Evolutionary conservation across 1,140 invertebrate species (phyloP), one percentile per base, ranked within the genome.

Genomic region (Sarcophaga bullata): DNA sequence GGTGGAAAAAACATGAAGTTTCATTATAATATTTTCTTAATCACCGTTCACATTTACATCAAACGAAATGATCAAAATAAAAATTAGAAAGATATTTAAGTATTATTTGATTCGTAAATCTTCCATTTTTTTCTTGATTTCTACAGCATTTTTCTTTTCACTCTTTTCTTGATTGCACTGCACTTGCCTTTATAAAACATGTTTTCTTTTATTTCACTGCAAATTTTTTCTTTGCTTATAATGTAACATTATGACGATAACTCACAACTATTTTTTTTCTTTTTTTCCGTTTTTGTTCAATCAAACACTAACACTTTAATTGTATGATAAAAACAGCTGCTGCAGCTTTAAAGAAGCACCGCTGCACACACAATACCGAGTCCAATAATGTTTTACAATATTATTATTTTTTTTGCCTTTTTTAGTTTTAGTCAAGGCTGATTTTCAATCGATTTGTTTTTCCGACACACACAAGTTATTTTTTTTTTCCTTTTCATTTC

Each of bases 381-480:
- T 13, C 54, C n/a, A 58, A 58, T 58, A 58, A 8, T 19, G 62
- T 68, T 68, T 68, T 58, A 37, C 25, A 37, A 37, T 58, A 68
- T 19, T 68, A 48, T 48, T 48, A 47, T 50, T 48, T 76, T 50
- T 76, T n/a, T n/a, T n/a, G n/a, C n/a, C n/a, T 68, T 25, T 68
- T 15, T 68, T 68, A 8, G 11, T 25, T 68, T 68, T 68, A 76
- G 73, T 49, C 49, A 80, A 78, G 75, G 75, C 48, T 78, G 75
- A 78, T 78, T 50, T 78, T 78, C 48, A 78, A 78, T 78, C 75
- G 75, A 78, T 78, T 78, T 78, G 75, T 78, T 78, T 78, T 78
- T 37, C 81, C 58, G 58, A 58, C 49, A 68, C 72, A 46, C 49
- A 62, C 58, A 81, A 81, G 3, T 58, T 73, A n/a, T 80, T 81